A percentile compares a stretch with the other conserved stretches of the same genome.
Evolutionary conservation across 2,888 invertebrate species (phyloP).

Genomic region (Caenorhabditis sp.): DNA sequence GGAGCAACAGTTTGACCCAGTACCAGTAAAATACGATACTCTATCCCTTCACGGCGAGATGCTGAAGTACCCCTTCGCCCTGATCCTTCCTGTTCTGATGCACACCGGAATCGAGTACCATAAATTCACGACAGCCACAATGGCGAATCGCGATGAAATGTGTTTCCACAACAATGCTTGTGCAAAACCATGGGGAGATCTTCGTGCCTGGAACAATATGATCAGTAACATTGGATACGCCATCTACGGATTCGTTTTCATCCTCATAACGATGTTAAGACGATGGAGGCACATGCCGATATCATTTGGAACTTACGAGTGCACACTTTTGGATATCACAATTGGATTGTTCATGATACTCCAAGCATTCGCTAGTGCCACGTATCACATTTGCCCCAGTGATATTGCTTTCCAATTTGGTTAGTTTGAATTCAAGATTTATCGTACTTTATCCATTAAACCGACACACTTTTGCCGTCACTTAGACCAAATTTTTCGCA

Average conservation of each 20-base stretch:
- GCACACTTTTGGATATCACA: constrained; percentile 43
- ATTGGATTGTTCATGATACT: constrained; percentile 57
- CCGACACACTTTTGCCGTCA: no score
- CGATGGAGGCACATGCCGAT: neutral
- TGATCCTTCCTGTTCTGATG: constrained; percentile 59
- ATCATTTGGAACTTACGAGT: constrained; percentile 30
- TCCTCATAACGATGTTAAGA: constrained; percentile 28
- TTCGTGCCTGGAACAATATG: constrained; percentile 58
- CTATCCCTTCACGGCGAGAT: constrained; percentile 38
- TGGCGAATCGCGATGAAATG: constrained; percentile 62
- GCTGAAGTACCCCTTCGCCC: constrained; percentile 44
- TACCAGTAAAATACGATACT: constrained; percentile 26
- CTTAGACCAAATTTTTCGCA: no score
- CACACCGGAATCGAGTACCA: constrained; percentile 48
- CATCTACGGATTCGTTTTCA: constrained; percentile 38
- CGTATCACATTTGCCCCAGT: constrained; percentile 62
- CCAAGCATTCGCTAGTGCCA: constrained; percentile 54
- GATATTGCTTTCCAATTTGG: constrained; percentile 62
- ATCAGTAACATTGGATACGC: constrained; percentile 60
- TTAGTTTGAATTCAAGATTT: neutral
- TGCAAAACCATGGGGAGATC: constrained; percentile 46
- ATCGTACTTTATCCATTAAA: neutral
- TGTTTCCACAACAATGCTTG: constrained; percentile 63
- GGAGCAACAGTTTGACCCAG: neutral
- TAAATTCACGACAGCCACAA: constrained; percentile 46